Conservation (phyloP, 1,140 invertebrate genomes). For the Drosophila micromelanica region DNA sequence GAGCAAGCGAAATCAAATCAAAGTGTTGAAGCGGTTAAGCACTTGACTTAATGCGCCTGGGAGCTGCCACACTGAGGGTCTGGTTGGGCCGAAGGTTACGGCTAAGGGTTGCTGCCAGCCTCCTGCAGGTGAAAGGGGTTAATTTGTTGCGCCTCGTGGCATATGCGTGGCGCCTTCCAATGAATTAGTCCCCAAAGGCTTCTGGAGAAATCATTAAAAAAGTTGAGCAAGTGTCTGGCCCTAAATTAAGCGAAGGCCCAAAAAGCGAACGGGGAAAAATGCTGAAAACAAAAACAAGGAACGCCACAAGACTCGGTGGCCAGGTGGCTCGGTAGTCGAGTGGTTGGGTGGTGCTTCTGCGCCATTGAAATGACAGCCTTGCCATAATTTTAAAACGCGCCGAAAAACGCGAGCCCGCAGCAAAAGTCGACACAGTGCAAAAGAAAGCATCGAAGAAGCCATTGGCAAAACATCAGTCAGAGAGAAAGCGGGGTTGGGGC, state of each 20-base stretch:
- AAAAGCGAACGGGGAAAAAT: not conserved
- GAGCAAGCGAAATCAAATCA: constrained; percentile 69
- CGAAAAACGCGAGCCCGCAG: constrained; percentile 51
- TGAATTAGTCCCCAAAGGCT: constrained; percentile 79
- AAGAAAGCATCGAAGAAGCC: constrained; percentile 46
- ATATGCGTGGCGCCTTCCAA: constrained; percentile 63
- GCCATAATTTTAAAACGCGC: constrained; percentile 75
- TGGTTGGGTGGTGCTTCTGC: constrained; percentile 17
- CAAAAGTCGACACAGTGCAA: constrained; percentile 25
- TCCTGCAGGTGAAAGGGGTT: constrained; percentile 70
- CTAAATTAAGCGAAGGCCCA: constrained; percentile 65
- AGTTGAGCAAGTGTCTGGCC: constrained; percentile 62
- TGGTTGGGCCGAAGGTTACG: constrained; percentile 6
- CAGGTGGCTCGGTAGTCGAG: not conserved
- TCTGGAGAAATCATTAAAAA: constrained; percentile 74
- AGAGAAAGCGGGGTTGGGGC: constrained; percentile 17
- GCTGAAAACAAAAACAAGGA: constrained; percentile 59
- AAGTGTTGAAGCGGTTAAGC: constrained; percentile 80
- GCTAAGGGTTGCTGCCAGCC: constrained; percentile 60
- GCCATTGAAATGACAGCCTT: constrained; percentile 63
- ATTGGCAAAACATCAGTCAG: constrained; percentile 59
- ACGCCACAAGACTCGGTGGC: constrained; percentile 34
- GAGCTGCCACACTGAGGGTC: not conserved
- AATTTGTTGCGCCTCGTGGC: constrained; percentile 75
- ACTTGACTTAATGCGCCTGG: constrained; percentile 46